Conservation (phyloP, 1,140 invertebrate genomes). For the Meloidogyne floridensis region DNA sequence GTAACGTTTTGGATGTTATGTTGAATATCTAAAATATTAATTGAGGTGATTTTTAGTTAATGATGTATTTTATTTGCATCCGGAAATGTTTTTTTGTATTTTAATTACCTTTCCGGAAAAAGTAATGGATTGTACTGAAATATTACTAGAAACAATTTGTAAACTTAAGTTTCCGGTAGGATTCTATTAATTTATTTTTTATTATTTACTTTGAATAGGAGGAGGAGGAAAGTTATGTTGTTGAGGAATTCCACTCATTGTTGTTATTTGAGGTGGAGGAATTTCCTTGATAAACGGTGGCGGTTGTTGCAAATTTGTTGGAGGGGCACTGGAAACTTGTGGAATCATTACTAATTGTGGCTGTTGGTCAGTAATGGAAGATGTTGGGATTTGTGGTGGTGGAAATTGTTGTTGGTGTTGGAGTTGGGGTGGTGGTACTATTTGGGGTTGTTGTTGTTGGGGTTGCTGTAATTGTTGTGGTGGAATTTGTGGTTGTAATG, state of each 20-base stretch:
- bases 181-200: too few relatives aligned
- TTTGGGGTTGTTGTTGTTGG: not conserved
- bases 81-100: too few relatives aligned
- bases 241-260: not conserved
- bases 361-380: slow-evolving; percentile 7
- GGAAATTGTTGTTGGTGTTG: not conserved
- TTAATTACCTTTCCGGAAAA: too few relatives aligned
- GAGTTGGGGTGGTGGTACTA: slow-evolving; percentile 1
- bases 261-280: not conserved
- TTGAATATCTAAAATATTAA: not conserved
- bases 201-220: slow-evolving; percentile 4
- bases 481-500: not conserved
- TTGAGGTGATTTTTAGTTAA: not conserved
- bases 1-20: slow-evolving; percentile 53
- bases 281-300: slow-evolving; percentile 16
- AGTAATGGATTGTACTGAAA: too few relatives aligned
- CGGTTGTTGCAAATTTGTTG: not conserved
- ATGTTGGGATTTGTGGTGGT: not conserved
- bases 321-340: not conserved
- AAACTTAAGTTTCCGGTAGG: too few relatives aligned
- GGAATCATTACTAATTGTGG: not conserved
- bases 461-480: not conserved
- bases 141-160: too few relatives aligned
- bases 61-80: too few relatives aligned
- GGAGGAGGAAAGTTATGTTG: slow-evolving; percentile 1